phyloP scores from a whole-genome alignment of 2,888 invertebrate genomes.

The Dermolepida albohirtum region DNA sequence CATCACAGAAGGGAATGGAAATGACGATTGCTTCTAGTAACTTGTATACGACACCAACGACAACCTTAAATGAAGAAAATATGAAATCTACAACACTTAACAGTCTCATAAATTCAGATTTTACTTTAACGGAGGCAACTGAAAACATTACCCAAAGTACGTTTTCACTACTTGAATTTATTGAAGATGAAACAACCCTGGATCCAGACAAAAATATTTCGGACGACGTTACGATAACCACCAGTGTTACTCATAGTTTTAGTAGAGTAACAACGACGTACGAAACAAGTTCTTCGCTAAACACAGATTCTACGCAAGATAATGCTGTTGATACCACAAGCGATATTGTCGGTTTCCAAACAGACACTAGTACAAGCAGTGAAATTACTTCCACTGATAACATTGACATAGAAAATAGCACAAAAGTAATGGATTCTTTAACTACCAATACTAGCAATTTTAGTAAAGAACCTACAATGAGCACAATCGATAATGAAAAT shows the following conservation, averaged over 20 bases:
- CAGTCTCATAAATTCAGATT: neutral
- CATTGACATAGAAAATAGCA: neutral
- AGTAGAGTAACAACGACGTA: slow-evolving; percentile 26
- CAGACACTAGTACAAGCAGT: neutral
- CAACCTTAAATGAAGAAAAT: too few species aligned
- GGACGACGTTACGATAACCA: slow-evolving; percentile 2
- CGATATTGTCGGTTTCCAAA: too few species aligned
- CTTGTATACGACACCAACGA: neutral
- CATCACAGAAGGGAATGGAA: neutral
- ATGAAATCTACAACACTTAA: too few species aligned
- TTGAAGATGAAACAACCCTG: slow-evolving; percentile 24
- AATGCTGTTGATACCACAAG: neutral
- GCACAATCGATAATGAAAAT: neutral
- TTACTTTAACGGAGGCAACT: neutral
- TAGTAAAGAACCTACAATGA: neutral
- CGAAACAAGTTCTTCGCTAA: slow-evolving; percentile 11
- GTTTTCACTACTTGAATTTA: neutral
- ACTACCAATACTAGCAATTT: slow-evolving; percentile 3
- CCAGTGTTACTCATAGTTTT: slow-evolving; percentile 25
- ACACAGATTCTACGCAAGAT: neutral
- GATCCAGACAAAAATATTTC: neutral
- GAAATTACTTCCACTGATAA: slow-evolving; percentile 19
- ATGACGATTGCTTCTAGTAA: slow-evolving; percentile 1
- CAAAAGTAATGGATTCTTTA: neutral
- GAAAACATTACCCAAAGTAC: neutral